Base-by-base conservation (phyloP, 2,113 vertebrate genomes). In the Eubucco bourcierii region DNA sequence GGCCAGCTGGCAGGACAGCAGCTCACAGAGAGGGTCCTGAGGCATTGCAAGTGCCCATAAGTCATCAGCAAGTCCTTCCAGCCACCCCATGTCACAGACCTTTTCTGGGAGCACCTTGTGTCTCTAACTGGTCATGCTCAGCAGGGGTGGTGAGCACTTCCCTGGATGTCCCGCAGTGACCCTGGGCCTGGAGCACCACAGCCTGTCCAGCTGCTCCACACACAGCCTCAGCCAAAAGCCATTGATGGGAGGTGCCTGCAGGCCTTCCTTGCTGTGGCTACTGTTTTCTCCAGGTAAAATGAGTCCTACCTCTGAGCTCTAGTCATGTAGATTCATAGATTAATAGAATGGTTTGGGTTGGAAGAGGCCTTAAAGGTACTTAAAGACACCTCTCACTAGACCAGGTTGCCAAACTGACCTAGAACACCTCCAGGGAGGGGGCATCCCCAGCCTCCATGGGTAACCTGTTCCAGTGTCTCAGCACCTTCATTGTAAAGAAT, bases 71-170 rank as follows among this genome's bases (percentile, higher is more conserved):
- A 9, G 13, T 7, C n/a, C 80, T n/a, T n/a, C 52, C 90, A 44
- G 55, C 37, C 31, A n/a, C 6, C 11, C 37, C n/a, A 29, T 6
- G 25, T 24, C 80, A 60, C 37, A 9, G 60, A 31, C 41, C 28
- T 11, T 11, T 63, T 4, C 60, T 33, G 67, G 21, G 34, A 44
- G 28, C 47, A 10, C 25, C 34, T 34, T 9, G 17, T 2, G 0
- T 52, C 50, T 37, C 29, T 21, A 2, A 1, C 0, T 16, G 17
- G 11, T 20, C 29, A 1, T 2, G 27, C 14, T 12, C 41, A 8
- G 2, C 28, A 34, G 55, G 3, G 0, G 3, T 31, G 72, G 2
- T 4, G 77, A 39, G 37, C 3, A 1, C 31, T 53, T 50, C 80
- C 12, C 61, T 55, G 12, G 2, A 3, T 28, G 47, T 65, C 31